Evolutionary conservation across 1,140 invertebrate species (phyloP), one percentile per base, ranked within the genome.

Genomic region (Polypedilum vanderplanki): DNA sequence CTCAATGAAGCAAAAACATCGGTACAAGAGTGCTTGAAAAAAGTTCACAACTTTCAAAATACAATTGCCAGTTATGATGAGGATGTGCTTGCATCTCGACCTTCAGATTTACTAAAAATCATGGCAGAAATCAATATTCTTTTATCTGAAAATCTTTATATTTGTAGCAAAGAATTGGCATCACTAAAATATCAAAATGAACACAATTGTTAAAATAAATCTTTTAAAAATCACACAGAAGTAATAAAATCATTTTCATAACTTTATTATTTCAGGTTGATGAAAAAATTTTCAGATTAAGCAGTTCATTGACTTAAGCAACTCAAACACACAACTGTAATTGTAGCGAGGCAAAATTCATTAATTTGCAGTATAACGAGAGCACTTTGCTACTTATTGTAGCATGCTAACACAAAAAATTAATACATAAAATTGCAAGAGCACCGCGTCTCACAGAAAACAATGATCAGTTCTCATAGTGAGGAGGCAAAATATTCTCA

Each of bases 401-500:
- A 70, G 65, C 65, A 70, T 70, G 65, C 18, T 70, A 57, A 57
- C 46, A 70, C 17, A 70, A 20, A 20, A 70, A 70, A 70, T 70
- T 70, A 70, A 70, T 70, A 70, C 20, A 70, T 70, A 70, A 57
- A 57, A 70, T 20, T 70, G 65, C 65, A 70, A 18, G 5, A 70
- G 65, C 17, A 18, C 4, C 17, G 7, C 20, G 65, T 20, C 65
- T 70, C 17, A 17, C 46, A 9, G 17, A 70, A 70, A 70, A 70
- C 65, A 70, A 70, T 70, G 65, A 70, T 57, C 12, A 57, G n/a
- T 70, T 70, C 65, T 70, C 65, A 70, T 70, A 70, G 65, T n/a
- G n/a, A 12, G 12, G 46, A 57, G n/a, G 46, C n/a, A 46, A 67
- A 70, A 70, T 18, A 18, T 70, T 70, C 65, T 70, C 65, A 70